These are phyloP conservation scores for Ochlodes sylvanus DNA, from an alignment of 2,888 invertebrate genomes.

Conservation along the genomic window DNA sequence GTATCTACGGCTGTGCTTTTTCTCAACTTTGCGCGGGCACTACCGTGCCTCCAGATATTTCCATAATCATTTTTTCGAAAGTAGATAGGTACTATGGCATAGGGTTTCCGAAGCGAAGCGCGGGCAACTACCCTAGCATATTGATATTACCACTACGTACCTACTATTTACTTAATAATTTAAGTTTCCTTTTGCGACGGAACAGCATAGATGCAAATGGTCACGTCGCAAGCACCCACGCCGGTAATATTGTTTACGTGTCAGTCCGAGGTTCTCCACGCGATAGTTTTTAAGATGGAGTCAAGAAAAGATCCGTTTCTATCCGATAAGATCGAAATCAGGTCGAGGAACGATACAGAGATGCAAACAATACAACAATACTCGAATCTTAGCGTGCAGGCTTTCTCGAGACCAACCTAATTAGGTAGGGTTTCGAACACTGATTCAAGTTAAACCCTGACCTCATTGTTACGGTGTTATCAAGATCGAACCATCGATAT, in stretches of 20 bases:
- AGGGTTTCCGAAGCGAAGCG: too few species aligned
- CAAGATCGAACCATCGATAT: slow-evolving; percentile 80
- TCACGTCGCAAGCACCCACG: background rate
- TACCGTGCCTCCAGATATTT: too few species aligned
- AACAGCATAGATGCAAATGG: too few species aligned
- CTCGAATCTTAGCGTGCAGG: slow-evolving; percentile 25
- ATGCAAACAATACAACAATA: slow-evolving; percentile 21
- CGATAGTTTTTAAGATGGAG: background rate
- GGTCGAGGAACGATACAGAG: slow-evolving; percentile 17
- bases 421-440: slow-evolving; percentile 44
- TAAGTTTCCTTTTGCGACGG: too few species aligned
- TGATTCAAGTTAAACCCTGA: slow-evolving; percentile 73
- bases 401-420: slow-evolving; percentile 39
- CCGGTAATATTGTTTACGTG: slow-evolving; percentile 8
- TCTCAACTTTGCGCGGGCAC: too few species aligned
- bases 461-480: slow-evolving; percentile 72
- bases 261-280: background rate
- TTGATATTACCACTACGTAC: too few species aligned
- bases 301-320: slow-evolving; percentile 1
- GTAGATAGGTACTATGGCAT: too few species aligned
- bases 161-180: too few species aligned
- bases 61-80: too few species aligned
- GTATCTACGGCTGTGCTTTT: too few species aligned
- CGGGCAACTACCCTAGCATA: too few species aligned
- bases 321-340: slow-evolving; percentile 24